Evolutionary conservation across 92 coral and sea anemone genomes (phyloP), one percentile per base, ranked within the genome.

Genomic region (Plumapathes pennacea): DNA sequence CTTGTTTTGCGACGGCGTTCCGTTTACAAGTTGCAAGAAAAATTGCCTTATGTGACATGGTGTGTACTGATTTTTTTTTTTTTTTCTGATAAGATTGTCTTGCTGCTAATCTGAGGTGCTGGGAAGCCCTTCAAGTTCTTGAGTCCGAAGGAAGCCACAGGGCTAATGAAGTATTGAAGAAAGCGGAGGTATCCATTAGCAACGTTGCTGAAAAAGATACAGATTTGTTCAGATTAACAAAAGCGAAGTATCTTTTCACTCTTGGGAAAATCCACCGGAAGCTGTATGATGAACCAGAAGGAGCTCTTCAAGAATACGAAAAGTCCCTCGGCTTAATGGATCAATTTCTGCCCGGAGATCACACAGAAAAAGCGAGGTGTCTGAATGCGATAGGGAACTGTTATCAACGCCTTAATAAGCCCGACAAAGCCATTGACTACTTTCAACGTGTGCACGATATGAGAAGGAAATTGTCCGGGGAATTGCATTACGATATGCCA

Each of bases 311-410:
- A 11, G 24, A 67, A 38, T 38, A 79, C 5, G n/a, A 74, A 50
- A 18, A 44, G 13, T 77, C 83, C 2, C 38, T 80, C 27, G 37
- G 38, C 11, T 19, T 62, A 25, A 56, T 32, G 6, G 47, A 67
- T 20, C 25, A 29, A 24, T 45, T 46, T 1, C 37, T 60, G 14
- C 25, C 31, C 1, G 38, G 9, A 13, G 65, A 74, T 48, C 82
- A 81, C 40, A 73, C 50, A 7, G 50, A 57, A 3, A 67, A 61
- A 32, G 75, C 77, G 3, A 49, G 92, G 50, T 73, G 80, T 18
- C 50, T 67, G 11, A 80, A 85, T 50, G 60, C 77, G 28, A 80
- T 85, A 20, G 92, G 92, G 0, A 84, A 78, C 44, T 66, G 82
- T 38, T 56, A 55, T 46, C 54, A 43, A 47, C 26, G 38, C 4